Percentiles rank a stretch among this genome's conserved stretches.
These are phyloP conservation scores for Simalia tracyae DNA, from an alignment of 2,797 vertebrate genomes.

Conservation along the genomic window DNA sequence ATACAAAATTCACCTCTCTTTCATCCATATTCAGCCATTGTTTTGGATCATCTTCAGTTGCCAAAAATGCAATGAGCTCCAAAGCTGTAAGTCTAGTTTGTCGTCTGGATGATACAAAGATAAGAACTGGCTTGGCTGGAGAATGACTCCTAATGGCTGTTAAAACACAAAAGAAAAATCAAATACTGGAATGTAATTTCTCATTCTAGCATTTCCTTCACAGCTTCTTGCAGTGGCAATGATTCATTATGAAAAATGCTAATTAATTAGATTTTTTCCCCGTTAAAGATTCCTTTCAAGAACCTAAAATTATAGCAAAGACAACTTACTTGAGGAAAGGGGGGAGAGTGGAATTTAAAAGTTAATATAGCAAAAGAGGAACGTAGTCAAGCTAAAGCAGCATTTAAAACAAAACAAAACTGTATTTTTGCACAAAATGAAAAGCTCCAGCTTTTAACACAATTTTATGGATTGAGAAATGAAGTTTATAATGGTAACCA, in stretches of 20 bases:
- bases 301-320: conserved; percentile 23
- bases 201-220: conserved; percentile 15
- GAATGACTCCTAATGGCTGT: conserved; percentile 95
- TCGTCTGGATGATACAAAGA: conserved; percentile 95
- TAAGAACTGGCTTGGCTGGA: conserved; percentile 94
- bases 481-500: conserved; percentile 47
- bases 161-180: conserved; percentile 46
- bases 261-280: not conserved
- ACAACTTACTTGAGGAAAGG: not conserved
- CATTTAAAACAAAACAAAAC: not conserved
- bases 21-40: conserved; percentile 99
- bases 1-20: conserved; percentile 82
- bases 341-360: not conserved
- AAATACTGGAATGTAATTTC: not conserved
- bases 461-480: conserved; percentile 51
- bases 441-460: conserved; percentile 41
- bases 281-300: conserved; percentile 12
- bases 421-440: conserved; percentile 45
- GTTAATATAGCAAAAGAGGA: conserved; percentile 29
- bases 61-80: conserved; percentile 93
- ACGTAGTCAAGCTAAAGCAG: conserved; percentile 21
- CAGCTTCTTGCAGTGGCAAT: not conserved
- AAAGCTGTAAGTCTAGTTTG: conserved; percentile 95
- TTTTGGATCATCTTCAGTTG: conserved; percentile 95
- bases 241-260: not conserved